These are phyloP conservation scores for Elymnias hypermnestra DNA, from an alignment of 1,140 invertebrate species.

Conservation along the genomic window DNA sequence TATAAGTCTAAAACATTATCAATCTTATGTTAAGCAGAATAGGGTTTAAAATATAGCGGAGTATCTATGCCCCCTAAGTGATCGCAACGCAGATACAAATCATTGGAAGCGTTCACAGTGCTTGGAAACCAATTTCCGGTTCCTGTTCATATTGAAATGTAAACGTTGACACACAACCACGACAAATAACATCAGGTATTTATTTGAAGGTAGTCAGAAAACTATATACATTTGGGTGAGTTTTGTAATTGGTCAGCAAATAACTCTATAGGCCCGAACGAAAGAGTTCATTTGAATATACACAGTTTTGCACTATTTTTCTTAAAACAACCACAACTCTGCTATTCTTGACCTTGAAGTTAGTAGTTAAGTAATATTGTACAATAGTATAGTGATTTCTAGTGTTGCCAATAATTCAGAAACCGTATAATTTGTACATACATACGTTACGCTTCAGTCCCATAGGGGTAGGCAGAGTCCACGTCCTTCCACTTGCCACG, in stretches of 20 bases:
- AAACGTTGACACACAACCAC: conserved; percentile 22
- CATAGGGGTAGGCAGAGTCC: too few species aligned
- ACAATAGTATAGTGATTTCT: too few species aligned
- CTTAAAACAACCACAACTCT: too few species aligned
- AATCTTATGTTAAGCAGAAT: background rate
- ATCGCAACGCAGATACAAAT: conserved; percentile 29
- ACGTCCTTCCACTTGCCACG: too few species aligned
- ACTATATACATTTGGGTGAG: background rate
- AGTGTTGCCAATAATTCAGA: too few species aligned
- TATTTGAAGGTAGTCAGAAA: background rate
- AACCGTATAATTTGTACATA: too few species aligned
- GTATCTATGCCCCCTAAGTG: conserved; percentile 4
- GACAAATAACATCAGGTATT: conserved; percentile 18
- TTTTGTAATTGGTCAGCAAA: background rate
- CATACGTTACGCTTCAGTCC: too few species aligned
- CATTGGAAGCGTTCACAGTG: conserved; percentile 35
- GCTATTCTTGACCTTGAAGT: too few species aligned
- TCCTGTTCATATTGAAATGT: conserved; percentile 42
- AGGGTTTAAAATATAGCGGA: conserved; percentile 4
- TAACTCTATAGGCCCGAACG: too few species aligned
- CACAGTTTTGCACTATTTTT: too few species aligned
- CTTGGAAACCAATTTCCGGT: conserved; percentile 42
- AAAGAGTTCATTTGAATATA: too few species aligned
- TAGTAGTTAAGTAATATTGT: too few species aligned
- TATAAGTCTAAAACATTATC: background rate